phyloP scores from a whole-genome alignment of 2,888 invertebrate species.

The Poecilus cupreus region DNA sequence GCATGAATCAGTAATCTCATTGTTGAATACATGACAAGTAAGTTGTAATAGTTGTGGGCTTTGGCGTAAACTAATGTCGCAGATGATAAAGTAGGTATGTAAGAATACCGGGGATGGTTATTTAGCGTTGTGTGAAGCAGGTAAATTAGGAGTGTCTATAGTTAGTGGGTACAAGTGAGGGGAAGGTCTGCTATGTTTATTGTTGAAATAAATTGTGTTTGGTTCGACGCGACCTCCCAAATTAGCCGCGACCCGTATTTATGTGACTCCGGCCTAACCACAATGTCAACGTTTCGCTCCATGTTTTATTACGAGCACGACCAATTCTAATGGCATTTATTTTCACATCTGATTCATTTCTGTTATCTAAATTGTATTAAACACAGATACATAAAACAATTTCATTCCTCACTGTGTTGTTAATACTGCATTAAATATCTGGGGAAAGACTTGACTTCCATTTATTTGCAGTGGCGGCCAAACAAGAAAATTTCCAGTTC shows the following conservation, averaged over 20 bases:
- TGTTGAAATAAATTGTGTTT: slow-evolving; percentile 4
- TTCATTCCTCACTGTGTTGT: no score
- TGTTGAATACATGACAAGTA: background rate
- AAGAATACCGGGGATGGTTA: background rate
- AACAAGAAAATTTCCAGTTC: background rate
- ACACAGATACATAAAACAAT: no score
- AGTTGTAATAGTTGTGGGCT: background rate
- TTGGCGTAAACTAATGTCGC: background rate
- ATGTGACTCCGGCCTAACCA: background rate
- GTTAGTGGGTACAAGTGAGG: background rate
- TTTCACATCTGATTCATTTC: no score
- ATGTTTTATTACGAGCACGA: background rate
- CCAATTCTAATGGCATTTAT: background rate
- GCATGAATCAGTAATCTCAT: background rate
- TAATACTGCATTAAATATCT: background rate
- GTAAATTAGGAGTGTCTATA: background rate
- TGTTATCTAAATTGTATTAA: background rate
- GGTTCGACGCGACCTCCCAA: background rate
- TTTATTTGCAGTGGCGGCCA: background rate
- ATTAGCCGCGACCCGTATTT: background rate
- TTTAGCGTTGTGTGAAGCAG: background rate
- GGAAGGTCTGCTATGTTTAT: background rate
- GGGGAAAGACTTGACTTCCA: background rate
- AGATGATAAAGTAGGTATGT: background rate
- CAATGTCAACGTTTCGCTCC: background rate